Conservation (phyloP, 2,797 vertebrate species). For the Numenius phaeopus region DNA sequence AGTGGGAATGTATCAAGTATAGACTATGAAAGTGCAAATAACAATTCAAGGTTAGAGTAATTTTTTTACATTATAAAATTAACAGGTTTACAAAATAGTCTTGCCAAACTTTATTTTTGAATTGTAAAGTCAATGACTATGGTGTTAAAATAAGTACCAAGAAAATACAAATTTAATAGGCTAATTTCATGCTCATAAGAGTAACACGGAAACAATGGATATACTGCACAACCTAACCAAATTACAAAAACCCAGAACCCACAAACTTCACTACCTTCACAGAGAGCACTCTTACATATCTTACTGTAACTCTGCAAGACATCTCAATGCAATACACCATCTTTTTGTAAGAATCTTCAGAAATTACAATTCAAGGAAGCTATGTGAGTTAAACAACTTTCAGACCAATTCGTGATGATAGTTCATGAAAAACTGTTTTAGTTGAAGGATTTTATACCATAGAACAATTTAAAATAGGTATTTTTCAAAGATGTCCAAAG, state of each 20-base stretch:
- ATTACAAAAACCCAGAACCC: conserved; percentile 76
- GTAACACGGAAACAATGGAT: conserved; percentile 80
- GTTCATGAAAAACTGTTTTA: conserved; percentile 59
- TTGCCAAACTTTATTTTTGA: conserved; percentile 85
- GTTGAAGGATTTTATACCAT: conserved; percentile 69
- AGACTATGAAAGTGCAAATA: conserved; percentile 99
- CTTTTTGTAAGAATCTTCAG: conserved; percentile 70
- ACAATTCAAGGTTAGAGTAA: conserved; percentile 97
- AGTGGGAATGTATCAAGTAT: conserved; percentile 99
- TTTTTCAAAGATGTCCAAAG: conserved; percentile 57
- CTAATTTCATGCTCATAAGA: conserved; percentile 84
- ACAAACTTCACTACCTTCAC: conserved; percentile 77
- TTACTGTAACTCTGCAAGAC: conserved; percentile 77
- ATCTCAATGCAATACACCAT: conserved; percentile 71
- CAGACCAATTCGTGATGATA: conserved; percentile 75
- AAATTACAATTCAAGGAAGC: conserved; percentile 77
- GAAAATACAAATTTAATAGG: conserved; percentile 86
- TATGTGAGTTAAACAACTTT: conserved; percentile 73
- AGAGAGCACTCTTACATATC: conserved; percentile 77
- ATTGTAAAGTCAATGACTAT: conserved; percentile 88
- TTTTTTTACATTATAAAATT: conserved; percentile 96
- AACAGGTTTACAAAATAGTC: conserved; percentile 94
- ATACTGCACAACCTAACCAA: conserved; percentile 79
- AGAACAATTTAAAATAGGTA: conserved; percentile 48
- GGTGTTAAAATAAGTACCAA: conserved; percentile 86